Evolutionary conservation across 1,140 invertebrate genomes (phyloP).

Genomic region (Vanessa atalanta): DNA sequence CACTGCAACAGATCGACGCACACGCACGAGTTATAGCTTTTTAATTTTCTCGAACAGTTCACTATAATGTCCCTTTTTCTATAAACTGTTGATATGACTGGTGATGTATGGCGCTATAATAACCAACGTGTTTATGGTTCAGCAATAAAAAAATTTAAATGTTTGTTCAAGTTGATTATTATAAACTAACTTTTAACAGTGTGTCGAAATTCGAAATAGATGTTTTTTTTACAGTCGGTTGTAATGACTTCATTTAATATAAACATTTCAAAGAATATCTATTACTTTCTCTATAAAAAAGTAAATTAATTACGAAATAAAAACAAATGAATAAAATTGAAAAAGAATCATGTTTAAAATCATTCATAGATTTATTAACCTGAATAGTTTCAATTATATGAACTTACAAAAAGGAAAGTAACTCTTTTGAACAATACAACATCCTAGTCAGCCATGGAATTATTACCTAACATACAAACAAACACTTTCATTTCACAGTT

Average conservation of each 20-base stretch:
- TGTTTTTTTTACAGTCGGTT: neutral
- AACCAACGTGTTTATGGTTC: conserved; percentile 33
- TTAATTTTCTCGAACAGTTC: conserved; percentile 66
- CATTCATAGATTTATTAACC: no score
- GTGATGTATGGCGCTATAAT: conserved; percentile 42
- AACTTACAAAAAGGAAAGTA: no score
- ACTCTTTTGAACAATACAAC: no score
- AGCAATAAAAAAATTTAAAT: conserved; percentile 31
- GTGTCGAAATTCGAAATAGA: neutral
- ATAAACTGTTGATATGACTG: conserved; percentile 52
- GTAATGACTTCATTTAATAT: neutral
- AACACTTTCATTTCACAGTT: no score
- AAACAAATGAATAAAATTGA: no score
- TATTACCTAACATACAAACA: no score
- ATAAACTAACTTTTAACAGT: conserved; percentile 15
- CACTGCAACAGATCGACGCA: conserved; percentile 30
- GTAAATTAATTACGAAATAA: no score
- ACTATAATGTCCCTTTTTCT: conserved; percentile 62
- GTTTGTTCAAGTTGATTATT: conserved; percentile 32
- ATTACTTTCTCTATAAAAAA: neutral
- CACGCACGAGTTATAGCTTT: conserved; percentile 62
- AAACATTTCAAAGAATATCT: neutral
- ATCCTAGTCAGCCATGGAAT: no score
- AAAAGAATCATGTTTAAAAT: no score
- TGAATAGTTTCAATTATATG: no score